phyloP scores from a whole-genome alignment of 1,140 invertebrate species.

The Brachionus rubens region DNA sequence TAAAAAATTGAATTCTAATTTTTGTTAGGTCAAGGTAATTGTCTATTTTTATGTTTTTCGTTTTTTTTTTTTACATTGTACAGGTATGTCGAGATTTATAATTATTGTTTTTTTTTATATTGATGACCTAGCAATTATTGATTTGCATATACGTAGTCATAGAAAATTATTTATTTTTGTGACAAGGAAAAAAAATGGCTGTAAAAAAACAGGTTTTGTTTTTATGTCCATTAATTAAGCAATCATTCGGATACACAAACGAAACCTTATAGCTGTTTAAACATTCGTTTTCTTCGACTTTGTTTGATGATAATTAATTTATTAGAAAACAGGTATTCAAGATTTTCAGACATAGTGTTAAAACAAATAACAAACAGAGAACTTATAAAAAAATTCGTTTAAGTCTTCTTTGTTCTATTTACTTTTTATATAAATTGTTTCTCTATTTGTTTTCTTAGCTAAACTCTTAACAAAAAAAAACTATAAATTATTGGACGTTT shows the following conservation, averaged over 20 bases:
- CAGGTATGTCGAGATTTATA: constrained; percentile 31
- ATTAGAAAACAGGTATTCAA: constrained; percentile 8
- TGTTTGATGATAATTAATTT: constrained; percentile 23
- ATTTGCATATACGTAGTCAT: constrained; percentile 21
- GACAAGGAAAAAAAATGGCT: constrained; percentile 12
- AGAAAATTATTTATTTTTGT: constrained; percentile 27
- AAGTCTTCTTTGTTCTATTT: not conserved
- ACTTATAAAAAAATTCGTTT: not conserved
- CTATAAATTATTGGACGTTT: no score
- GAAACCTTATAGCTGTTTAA: not conserved
- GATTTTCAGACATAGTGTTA: not conserved
- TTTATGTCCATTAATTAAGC: constrained; percentile 1
- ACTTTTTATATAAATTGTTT: not conserved
- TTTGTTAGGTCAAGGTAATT: not conserved
- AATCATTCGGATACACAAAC: not conserved
- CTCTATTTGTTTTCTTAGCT: no score
- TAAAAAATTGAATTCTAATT: no score
- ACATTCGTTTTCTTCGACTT: not conserved
- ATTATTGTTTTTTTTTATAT: not conserved
- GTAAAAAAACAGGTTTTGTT: not conserved
- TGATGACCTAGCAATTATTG: constrained; percentile 38
- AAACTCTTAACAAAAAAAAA: no score
- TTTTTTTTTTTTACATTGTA: not conserved
- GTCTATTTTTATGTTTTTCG: not conserved
- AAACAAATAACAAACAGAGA: constrained; percentile 32